Base-by-base conservation (phyloP, 2,888 invertebrate genomes). In the Caenorhabditis sp. region DNA sequence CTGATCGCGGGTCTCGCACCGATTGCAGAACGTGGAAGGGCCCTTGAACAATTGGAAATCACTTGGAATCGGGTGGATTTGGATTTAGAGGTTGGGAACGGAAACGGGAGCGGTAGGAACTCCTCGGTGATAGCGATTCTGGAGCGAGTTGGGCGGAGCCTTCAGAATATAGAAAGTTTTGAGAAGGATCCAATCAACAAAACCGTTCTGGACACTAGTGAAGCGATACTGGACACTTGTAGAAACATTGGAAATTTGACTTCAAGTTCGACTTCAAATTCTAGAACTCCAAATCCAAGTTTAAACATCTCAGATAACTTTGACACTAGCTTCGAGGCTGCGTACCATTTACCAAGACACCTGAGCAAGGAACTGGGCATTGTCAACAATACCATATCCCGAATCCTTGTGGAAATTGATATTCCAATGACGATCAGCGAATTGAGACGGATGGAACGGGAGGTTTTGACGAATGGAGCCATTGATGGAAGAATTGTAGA, bases 1-100 rank as follows among this genome's bases (percentile, higher is more conserved):
- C 64, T 71, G 1, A 56, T 37, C 24, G 8, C 9, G 15, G 62
- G 32, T 0, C 62, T 71, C 8, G 24, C 2, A 18, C 55, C 62
- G 1, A 18, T 47, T 18, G 4, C 20, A 1, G 18, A 47, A 3
- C 3, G 18, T 11, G n/a, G 18, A 3, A 20, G 11, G 18, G 4
- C 5, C n/a, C 3, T 20, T 2, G 47, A 47, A 20, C 2, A n/a
- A 3, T 2, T 47, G 3, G 18, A 2, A 3, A 18, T 3, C 3
- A 3, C 2, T 4, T 47, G 18, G n/a, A 18, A 47, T 6, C 4
- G 2, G 9, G 13, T 40, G n/a, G n/a, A n/a, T n/a, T n/a, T n/a
- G n/a, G n/a, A n/a, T n/a, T n/a, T n/a, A n/a, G n/a, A n/a, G n/a
- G n/a, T n/a, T n/a, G n/a, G n/a, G n/a, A n/a, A n/a, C n/a, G n/a